A percentile compares a stretch with the other conserved stretches of the same genome.
These are phyloP conservation scores for Hemichromis elongatus DNA, from an alignment of 2,113 vertebrate genomes.

Conservation along the genomic window DNA sequence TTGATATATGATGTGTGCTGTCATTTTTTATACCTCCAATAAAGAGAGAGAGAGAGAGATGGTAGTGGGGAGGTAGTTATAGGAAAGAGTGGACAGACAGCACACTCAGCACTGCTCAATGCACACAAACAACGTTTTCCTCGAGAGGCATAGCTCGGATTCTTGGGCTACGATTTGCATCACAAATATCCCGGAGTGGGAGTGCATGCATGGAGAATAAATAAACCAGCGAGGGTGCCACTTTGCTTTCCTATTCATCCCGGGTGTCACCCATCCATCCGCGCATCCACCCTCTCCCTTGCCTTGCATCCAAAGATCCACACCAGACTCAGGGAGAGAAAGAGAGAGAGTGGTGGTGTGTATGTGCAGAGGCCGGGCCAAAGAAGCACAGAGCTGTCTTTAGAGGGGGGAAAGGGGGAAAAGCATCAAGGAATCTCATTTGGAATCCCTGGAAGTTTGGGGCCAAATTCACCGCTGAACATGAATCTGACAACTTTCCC, in stretches of 20 bases:
- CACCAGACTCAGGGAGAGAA: background rate
- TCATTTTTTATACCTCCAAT: background rate
- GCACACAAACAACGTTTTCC: slow-evolving; percentile 25
- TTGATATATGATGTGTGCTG: background rate
- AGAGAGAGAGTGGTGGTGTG: background rate
- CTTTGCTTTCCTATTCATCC: slow-evolving; percentile 15
- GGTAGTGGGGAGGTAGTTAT: background rate
- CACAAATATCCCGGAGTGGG: slow-evolving; percentile 56
- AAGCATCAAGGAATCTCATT: background rate
- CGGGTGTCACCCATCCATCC: slow-evolving; percentile 9
- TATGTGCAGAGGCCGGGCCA: background rate
- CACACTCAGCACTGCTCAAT: background rate
- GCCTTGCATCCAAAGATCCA: background rate
- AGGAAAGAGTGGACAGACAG: background rate
- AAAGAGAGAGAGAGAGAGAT: background rate
- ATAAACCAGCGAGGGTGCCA: slow-evolving; percentile 34
- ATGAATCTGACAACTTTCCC: background rate
- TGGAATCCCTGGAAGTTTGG: background rate
- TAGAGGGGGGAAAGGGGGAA: background rate
- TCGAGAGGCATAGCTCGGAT: slow-evolving; percentile 53
- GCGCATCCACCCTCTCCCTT: slow-evolving; percentile 16
- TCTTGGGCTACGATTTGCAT: slow-evolving; percentile 59
- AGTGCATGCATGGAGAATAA: slow-evolving; percentile 37
- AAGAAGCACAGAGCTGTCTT: slow-evolving; percentile 14
- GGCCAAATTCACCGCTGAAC: background rate